Conservation (phyloP, 2,888 invertebrate species). For the Alviniconcha strummeri region DNA sequence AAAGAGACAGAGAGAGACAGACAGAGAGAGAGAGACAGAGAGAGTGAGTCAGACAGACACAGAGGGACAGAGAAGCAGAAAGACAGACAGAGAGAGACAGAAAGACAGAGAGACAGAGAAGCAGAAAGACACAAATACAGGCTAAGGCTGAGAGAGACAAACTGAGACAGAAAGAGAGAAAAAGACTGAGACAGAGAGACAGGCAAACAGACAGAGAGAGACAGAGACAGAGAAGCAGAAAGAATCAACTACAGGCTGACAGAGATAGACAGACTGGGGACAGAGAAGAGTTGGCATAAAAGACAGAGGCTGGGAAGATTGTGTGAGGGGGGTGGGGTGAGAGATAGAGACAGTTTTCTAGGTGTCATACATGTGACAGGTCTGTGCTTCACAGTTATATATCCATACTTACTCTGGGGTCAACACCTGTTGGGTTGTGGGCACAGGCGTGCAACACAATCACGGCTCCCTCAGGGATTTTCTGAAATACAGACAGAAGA, state of each 20-base stretch:
- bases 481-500: conserved; percentile 76
- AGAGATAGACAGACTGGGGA: too few relatives aligned
- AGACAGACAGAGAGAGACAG: too few relatives aligned
- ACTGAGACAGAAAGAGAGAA: background rate
- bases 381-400: too few relatives aligned
- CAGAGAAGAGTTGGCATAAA: too few relatives aligned
- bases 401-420: conserved; percentile 67
- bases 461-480: conserved; percentile 92
- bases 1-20: too few relatives aligned
- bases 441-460: conserved; percentile 97
- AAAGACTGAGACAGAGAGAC: background rate
- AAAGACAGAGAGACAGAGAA: background rate
- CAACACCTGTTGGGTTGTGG: conserved; percentile 91
- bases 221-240: background rate
- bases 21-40: too few relatives aligned
- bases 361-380: too few relatives aligned
- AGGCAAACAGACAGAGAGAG: background rate
- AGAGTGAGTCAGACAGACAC: too few relatives aligned
- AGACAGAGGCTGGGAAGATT: too few relatives aligned
- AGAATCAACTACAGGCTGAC: background rate
- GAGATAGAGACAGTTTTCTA: too few relatives aligned
- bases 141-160: background rate
- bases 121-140: background rate
- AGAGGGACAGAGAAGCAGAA: too few relatives aligned
- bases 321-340: too few relatives aligned